A percentile compares a stretch with the other conserved stretches of the same genome.
Conservation (phyloP, 2,113 vertebrate species). For the Coracopsis vasa region DNA sequence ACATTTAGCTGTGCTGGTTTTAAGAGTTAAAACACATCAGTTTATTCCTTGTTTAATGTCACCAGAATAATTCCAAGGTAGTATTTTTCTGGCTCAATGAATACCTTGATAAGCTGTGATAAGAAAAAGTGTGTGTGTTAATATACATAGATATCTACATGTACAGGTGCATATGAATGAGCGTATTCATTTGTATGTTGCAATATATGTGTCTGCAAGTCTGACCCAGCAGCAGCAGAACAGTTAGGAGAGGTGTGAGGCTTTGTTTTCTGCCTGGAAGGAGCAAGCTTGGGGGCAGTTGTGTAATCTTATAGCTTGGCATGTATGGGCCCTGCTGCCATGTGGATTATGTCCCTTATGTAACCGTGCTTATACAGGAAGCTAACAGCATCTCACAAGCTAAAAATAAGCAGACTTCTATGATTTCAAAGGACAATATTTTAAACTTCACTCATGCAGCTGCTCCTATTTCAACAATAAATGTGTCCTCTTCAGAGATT, state of each 20-base stretch:
- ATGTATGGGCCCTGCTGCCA: background rate
- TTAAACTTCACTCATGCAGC: background rate
- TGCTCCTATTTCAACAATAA: background rate
- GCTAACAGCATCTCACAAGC: background rate
- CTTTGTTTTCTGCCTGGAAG: background rate
- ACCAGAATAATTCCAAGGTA: background rate
- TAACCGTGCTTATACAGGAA: background rate
- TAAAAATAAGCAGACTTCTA: constrained; percentile 31
- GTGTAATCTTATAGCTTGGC: background rate
- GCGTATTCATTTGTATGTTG: rapidly evolving
- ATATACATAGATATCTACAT: rapidly evolving
- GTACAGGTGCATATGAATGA: background rate
- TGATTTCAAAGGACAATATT: background rate
- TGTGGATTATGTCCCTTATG: background rate
- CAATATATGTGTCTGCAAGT: rapidly evolving
- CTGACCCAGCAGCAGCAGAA: background rate
- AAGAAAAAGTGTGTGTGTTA: background rate
- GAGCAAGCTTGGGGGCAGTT: background rate
- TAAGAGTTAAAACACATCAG: background rate
- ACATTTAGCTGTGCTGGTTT: background rate
- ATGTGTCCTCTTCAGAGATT: background rate
- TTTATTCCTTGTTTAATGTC: background rate
- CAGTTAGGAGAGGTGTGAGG: rapidly evolving
- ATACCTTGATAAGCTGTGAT: background rate
- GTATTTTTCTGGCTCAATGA: background rate